These are phyloP conservation scores for Bradypus variegatus DNA, from an alignment of 2,797 vertebrate genomes.

Conservation along the genomic window DNA sequence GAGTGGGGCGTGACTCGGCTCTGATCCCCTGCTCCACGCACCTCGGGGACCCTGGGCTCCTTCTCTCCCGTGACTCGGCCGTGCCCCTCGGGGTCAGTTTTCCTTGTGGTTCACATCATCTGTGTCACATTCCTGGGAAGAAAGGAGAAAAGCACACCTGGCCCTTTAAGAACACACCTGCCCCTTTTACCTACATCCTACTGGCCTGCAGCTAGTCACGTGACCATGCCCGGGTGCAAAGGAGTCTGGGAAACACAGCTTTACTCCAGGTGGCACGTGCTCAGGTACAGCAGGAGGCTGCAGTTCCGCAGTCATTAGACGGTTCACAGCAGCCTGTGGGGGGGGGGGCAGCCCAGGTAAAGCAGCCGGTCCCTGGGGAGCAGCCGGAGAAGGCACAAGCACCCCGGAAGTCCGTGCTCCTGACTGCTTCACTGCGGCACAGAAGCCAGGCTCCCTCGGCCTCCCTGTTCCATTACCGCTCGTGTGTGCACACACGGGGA, in stretches of 20 bases:
- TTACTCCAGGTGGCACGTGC: not conserved
- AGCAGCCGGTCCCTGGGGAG: not conserved
- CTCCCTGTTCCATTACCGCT: not conserved
- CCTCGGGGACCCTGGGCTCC: fast-evolving
- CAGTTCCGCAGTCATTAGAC: no score
- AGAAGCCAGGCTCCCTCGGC: not conserved
- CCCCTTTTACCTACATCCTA: not conserved
- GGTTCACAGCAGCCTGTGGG: no score
- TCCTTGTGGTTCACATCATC: not conserved
- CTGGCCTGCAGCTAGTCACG: not conserved
- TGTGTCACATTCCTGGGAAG: no score
- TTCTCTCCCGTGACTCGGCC: no score
- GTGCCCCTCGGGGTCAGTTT: no score
- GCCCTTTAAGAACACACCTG: no score
- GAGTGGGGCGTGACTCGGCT: not conserved
- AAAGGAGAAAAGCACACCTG: not conserved
- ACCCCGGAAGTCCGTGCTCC: no score
- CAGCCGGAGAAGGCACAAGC: not conserved
- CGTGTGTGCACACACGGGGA: not conserved
- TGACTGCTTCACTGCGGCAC: no score
- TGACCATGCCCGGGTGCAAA: no score
- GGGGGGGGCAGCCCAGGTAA: not conserved
- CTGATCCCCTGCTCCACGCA: fast-evolving
- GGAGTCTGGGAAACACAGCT: not conserved
- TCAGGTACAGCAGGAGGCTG: not conserved